phyloP scores from a whole-genome alignment of 2,797 vertebrate genomes.

The Acanthurus leucopareius region DNA sequence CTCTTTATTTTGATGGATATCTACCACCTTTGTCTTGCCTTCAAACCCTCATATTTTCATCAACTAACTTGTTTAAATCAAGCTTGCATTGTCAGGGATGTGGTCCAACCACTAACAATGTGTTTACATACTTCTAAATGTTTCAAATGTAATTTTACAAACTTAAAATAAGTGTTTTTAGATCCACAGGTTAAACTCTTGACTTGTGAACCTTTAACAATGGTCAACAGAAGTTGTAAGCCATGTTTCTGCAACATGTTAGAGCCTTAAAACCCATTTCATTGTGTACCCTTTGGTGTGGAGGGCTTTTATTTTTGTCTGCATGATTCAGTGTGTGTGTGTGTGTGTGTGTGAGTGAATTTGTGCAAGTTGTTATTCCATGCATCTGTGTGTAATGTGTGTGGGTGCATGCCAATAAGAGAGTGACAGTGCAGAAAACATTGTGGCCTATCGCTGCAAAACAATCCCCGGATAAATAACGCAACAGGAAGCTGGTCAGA shows the following conservation, averaged over 20 bases:
- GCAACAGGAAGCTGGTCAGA: slow-evolving; percentile 53
- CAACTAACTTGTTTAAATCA: background rate
- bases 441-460: slow-evolving; percentile 50
- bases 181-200: slow-evolving; percentile 1
- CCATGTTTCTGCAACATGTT: slow-evolving; percentile 27
- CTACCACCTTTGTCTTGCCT: background rate
- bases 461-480: slow-evolving; percentile 73
- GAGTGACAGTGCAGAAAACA: slow-evolving; percentile 64
- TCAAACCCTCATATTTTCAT: background rate
- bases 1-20: background rate
- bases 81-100: background rate
- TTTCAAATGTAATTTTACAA: slow-evolving; percentile 4
- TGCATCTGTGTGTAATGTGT: slow-evolving; percentile 17
- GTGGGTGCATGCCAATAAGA: slow-evolving; percentile 19
- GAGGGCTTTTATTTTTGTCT: slow-evolving; percentile 52
- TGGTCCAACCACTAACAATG: background rate
- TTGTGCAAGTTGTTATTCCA: slow-evolving; percentile 37
- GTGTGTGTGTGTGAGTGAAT: slow-evolving; percentile 22
- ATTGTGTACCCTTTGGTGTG: slow-evolving; percentile 50
- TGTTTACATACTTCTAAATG: slow-evolving; percentile 9
- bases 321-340: slow-evolving; percentile 49
- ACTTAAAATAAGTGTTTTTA: background rate
- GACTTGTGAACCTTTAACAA: slow-evolving; percentile 17
- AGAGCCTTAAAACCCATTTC: slow-evolving; percentile 21
- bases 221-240: slow-evolving; percentile 41